Base-by-base conservation (phyloP, 2,113 vertebrate genomes). In the Chunga burmeisteri region DNA sequence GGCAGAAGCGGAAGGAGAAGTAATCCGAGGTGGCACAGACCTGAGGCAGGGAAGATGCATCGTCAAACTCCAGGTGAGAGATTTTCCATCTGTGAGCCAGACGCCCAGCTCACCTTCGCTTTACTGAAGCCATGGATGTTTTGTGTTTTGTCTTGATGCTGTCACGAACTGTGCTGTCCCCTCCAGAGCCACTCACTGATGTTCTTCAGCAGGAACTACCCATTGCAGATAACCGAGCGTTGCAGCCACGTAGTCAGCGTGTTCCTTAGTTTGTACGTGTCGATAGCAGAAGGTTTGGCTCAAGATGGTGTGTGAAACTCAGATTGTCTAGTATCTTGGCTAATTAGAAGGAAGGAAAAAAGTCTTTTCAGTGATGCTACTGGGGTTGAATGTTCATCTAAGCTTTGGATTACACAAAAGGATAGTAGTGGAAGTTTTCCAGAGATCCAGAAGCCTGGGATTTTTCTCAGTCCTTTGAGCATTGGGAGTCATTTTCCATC, bases 231-330 rank as follows among this genome's bases (percentile, higher is more conserved):
- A 52, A 9, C 11, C 6, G 63, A 20, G 8, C 0, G 0, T 68
- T 55, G 75, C 61, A 65, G 56, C 34, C 47, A 3, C 0, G 0
- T 4, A 13, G 27, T 27, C 38, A 1, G 8, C 0, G 0, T 4
- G 36, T 30, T 78, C 34, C 42, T 40, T 47, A 7, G 34, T 23
- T 52, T 22, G 8, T n/a, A 13, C 5, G 3, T 4, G 0, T 7
- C 6, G 32, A 17, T 23, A n/a, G 44, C 44, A 47, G 61, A 29
- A 79, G 40, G 49, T 61, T 63, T 94, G 72, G 34, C 62, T 59
- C 25, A 20, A 11, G 59, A 8, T n/a, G 23, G 11, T 47, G 13
- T 30, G 3, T 30, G 74, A 44, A 52, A 34, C 23, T 90, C 27
- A 6, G 38, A 14, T 10, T 65, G 26, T 50, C 53, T 63, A 6